Evolutionary conservation across 2,113 vertebrate genomes (phyloP).

Genomic region (Cyprinodon tularosa): DNA sequence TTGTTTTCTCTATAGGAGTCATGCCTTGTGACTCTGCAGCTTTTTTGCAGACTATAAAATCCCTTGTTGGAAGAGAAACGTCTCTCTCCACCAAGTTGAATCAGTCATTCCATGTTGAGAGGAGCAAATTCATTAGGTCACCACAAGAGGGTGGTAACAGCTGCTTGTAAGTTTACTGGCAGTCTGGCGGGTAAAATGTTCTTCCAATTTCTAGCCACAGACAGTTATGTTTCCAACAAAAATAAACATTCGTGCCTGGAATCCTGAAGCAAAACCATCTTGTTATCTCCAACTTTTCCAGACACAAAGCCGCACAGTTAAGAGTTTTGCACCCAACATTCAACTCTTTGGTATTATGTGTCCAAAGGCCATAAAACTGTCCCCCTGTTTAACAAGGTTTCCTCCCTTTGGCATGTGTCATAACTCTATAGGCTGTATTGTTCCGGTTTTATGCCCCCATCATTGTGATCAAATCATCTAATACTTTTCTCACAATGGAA

Average conservation of each 20-base stretch:
- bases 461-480: conserved; percentile 19
- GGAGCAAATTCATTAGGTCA: conserved; percentile 45
- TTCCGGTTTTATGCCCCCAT: conserved; percentile 13
- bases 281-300: conserved; percentile 63
- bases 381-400: conserved; percentile 53
- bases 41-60: conserved; percentile 46
- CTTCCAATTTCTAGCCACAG: conserved; percentile 77
- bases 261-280: conserved; percentile 72
- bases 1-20: conserved; percentile 21
- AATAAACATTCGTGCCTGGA: conserved; percentile 78
- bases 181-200: conserved; percentile 63
- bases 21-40: conserved; percentile 34
- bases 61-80: conserved; percentile 27
- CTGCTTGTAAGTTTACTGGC: conserved; percentile 45
- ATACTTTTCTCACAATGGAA: conserved; percentile 7
- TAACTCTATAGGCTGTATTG: conserved; percentile 20
- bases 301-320: conserved; percentile 34
- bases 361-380: conserved; percentile 60
- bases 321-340: conserved; percentile 25
- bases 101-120: conserved; percentile 12
- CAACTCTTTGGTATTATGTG: conserved; percentile 56
- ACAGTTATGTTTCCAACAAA: conserved; percentile 80
- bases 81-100: conserved; percentile 20
- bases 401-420: conserved; percentile 44
- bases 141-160: conserved; percentile 68